Conservation (phyloP, 2,888 invertebrate species). For the Drosophila sordidula region DNA sequence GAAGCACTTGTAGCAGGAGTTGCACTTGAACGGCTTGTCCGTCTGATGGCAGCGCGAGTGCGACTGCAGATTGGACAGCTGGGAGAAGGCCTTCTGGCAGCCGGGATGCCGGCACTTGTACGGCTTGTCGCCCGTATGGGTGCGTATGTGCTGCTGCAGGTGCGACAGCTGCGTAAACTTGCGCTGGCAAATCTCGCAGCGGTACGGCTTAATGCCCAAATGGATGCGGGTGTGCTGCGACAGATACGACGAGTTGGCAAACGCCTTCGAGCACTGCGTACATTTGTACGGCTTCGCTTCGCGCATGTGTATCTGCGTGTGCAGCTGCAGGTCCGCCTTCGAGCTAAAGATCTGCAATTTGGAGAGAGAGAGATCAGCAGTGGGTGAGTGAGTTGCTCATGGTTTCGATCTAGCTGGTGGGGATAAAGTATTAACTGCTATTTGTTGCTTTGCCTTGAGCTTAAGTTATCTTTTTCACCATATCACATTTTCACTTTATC, state of each 20-base stretch:
- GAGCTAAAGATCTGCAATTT: conserved; percentile 96
- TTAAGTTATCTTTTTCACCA: too few relatives aligned
- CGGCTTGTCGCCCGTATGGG: conserved; percentile 99
- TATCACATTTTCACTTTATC: too few relatives aligned
- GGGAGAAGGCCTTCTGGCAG: conserved; percentile 99
- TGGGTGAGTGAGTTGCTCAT: neutral
- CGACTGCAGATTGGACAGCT: conserved; percentile 99
- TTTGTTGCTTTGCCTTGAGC: neutral
- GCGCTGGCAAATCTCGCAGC: conserved; percentile 98
- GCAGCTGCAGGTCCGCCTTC: conserved; percentile 98
- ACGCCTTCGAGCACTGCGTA: conserved; percentile 99
- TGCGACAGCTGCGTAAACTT: conserved; percentile 99
- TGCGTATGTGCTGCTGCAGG: conserved; percentile 99
- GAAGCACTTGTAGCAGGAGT: conserved; percentile 99
- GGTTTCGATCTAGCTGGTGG: neutral
- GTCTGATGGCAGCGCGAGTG: conserved; percentile 99
- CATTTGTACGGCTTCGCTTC: conserved; percentile 99
- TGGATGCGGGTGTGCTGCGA: conserved; percentile 99
- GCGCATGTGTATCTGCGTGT: conserved; percentile 99
- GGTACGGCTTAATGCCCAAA: conserved; percentile 99
- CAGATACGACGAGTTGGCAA: conserved; percentile 99
- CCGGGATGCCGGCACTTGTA: conserved; percentile 99
- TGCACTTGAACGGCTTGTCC: conserved; percentile 99
- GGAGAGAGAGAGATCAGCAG: neutral
- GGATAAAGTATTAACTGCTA: too few relatives aligned